Conservation (phyloP, 2,888 invertebrate genomes). For the Andrena marginata region DNA sequence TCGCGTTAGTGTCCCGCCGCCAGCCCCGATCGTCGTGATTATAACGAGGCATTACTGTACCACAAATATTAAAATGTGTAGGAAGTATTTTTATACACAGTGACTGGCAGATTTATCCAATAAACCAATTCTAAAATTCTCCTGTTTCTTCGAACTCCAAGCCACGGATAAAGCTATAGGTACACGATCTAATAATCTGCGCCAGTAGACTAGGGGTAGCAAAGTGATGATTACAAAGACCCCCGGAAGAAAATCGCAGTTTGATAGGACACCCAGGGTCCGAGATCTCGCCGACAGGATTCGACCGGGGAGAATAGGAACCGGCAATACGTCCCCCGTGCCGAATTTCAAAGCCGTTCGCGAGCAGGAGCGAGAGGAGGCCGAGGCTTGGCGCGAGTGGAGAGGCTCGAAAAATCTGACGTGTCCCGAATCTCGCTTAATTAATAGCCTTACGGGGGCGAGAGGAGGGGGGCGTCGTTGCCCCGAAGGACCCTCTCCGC, state of each 20-base stretch:
- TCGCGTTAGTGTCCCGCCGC: too few species aligned
- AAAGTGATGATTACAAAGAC: too few species aligned
- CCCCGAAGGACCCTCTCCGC: slow-evolving; percentile 65
- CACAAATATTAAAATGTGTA: too few species aligned
- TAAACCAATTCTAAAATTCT: too few species aligned
- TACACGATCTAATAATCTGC: too few species aligned
- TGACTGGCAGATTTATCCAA: too few species aligned
- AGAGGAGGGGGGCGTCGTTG: slow-evolving; percentile 32
- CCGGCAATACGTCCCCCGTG: slow-evolving; percentile 40
- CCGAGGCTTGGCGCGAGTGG: slow-evolving; percentile 42
- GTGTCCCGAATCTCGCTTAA: slow-evolving; percentile 83
- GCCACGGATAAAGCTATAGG: too few species aligned
- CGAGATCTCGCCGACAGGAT: background rate
- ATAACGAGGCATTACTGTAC: too few species aligned
- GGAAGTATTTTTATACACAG: too few species aligned
- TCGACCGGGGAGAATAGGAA: slow-evolving; percentile 13
- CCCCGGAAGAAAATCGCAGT: background rate
- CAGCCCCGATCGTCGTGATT: too few species aligned
- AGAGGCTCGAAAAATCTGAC: slow-evolving; percentile 76
- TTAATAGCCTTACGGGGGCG: slow-evolving; percentile 80
- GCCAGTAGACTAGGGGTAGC: too few species aligned
- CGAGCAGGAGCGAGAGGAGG: background rate
- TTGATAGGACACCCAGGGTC: background rate
- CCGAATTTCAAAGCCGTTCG: slow-evolving; percentile 65
- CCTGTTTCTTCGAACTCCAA: too few species aligned